Conservation (phyloP, 2,888 invertebrate species). For the Conistra vaccinii region DNA sequence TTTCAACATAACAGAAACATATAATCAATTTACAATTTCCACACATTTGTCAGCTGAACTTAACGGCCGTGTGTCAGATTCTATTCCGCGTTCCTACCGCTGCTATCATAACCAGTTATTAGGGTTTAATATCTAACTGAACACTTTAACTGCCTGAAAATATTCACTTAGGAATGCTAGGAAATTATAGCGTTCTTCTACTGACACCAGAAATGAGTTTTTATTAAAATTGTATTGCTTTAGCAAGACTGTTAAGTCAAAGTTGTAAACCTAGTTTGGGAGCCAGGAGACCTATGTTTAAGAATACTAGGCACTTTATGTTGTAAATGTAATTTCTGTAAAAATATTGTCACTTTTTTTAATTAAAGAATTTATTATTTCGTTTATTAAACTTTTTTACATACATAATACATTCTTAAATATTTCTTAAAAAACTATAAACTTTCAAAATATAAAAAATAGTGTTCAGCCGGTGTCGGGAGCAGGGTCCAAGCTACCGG, state of each 20-base stretch:
- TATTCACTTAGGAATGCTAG: constrained; percentile 43
- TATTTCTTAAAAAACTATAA: no score
- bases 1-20: constrained; percentile 12
- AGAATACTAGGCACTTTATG: no score
- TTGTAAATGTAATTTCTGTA: no score
- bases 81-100: constrained; percentile 64
- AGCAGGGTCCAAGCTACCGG: no score
- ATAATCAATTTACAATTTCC: not conserved
- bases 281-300: no score
- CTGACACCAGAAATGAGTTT: constrained; percentile 9
- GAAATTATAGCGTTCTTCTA: constrained; percentile 26
- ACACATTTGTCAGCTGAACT: constrained; percentile 19
- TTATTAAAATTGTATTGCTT: not conserved
- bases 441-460: no score
- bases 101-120: constrained; percentile 74
- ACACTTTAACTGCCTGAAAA: constrained; percentile 59
- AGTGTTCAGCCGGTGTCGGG: no score
- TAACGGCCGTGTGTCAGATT: constrained; percentile 63
- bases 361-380: no score
- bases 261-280: no score
- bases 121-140: constrained; percentile 72
- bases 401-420: no score
- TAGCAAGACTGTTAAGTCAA: not conserved
- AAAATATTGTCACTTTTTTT: no score
- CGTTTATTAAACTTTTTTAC: no score